These are phyloP conservation scores for Orestias chungarensis DNA, from an alignment of 2,797 vertebrate species.

Conservation along the genomic window DNA sequence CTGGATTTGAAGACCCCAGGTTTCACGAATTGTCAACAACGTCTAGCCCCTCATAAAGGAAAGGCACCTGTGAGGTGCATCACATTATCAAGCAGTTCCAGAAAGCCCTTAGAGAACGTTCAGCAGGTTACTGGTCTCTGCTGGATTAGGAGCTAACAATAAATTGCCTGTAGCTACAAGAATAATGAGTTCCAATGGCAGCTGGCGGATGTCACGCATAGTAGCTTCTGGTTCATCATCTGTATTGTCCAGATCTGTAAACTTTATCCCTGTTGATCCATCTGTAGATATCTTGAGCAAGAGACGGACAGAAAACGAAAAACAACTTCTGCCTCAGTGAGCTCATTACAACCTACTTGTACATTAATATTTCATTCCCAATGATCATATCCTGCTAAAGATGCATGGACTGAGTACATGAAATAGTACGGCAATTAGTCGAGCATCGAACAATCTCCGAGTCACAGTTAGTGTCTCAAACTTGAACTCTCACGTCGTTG, in stretches of 20 bases:
- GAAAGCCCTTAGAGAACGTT: too few relatives aligned
- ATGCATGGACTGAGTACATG: background rate
- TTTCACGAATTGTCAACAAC: too few relatives aligned
- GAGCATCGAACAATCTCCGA: background rate
- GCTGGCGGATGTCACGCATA: background rate
- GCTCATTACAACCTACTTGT: background rate
- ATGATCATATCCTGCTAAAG: background rate
- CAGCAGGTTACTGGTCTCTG: background rate
- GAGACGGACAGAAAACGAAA: background rate
- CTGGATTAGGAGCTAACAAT: background rate
- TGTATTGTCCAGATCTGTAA: background rate
- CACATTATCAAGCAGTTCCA: too few relatives aligned
- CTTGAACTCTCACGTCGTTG: background rate
- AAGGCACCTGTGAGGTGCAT: too few relatives aligned
- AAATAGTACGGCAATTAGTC: background rate
- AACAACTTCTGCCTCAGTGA: background rate
- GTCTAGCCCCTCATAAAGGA: too few relatives aligned
- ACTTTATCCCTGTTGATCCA: background rate
- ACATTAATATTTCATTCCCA: background rate
- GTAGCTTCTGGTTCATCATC: background rate
- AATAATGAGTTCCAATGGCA: background rate
- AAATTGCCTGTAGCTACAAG: background rate
- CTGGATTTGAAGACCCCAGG: too few relatives aligned
- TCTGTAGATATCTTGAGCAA: background rate
- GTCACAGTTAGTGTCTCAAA: background rate